These are phyloP conservation scores for Orchestia grillus DNA, from an alignment of 1,140 invertebrate species.

Conservation along the genomic window DNA sequence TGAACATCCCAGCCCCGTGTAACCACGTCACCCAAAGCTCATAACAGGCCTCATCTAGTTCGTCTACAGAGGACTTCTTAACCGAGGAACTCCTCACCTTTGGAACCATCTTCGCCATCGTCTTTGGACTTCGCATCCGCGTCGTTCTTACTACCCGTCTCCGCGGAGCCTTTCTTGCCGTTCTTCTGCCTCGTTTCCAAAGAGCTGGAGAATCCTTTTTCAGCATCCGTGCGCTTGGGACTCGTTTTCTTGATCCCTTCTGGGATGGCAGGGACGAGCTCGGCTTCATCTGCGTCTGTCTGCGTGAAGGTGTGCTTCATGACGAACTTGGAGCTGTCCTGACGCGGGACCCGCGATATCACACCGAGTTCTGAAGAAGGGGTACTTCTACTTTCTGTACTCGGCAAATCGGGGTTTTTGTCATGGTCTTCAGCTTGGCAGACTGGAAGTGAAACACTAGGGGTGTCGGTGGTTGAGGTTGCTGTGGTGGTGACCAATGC, in stretches of 20 bases:
- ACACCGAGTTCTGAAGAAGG: constrained; percentile 34
- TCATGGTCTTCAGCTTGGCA: background rate
- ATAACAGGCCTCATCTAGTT: too few species aligned
- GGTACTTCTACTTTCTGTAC: background rate
- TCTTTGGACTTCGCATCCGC: constrained; percentile 62
- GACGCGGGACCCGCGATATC: background rate
- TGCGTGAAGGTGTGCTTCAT: background rate
- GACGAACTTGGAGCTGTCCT: constrained; percentile 26
- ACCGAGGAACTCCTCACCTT: constrained; percentile 45
- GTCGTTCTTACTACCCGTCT: background rate
- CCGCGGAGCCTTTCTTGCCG: background rate
- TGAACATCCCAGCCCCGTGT: too few species aligned
- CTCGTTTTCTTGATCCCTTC: background rate
- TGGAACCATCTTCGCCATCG: constrained; percentile 64
- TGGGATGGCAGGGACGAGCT: background rate
- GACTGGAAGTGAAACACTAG: background rate
- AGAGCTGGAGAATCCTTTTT: background rate
- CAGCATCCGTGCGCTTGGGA: background rate
- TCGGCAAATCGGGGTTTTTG: background rate
- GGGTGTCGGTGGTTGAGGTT: background rate
- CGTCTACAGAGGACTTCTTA: too few species aligned
- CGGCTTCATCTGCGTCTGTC: background rate
- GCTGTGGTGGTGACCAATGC: background rate
- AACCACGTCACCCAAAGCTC: too few species aligned
- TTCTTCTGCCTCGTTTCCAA: background rate